These are phyloP conservation scores for Psittacula derbiana DNA, from an alignment of 2,797 vertebrate species.

Conservation along the genomic window DNA sequence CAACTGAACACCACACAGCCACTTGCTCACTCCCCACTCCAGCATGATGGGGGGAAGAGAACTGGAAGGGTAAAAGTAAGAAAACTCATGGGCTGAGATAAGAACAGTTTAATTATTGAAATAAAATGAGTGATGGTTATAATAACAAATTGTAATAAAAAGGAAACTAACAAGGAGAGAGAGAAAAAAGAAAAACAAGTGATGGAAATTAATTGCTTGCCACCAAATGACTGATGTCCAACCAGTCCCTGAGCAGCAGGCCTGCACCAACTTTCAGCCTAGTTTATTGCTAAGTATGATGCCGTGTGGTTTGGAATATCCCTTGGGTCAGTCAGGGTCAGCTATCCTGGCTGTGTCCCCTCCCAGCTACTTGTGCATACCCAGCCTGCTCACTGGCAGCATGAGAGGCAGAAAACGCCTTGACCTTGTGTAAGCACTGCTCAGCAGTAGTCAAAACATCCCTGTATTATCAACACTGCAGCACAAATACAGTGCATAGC, in stretches of 20 bases:
- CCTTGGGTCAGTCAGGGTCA: neutral
- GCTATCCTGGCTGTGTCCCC: neutral
- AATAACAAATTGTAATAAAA: neutral
- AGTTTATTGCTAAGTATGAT: neutral
- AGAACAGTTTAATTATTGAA: neutral
- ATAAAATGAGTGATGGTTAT: neutral
- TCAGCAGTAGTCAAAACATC: neutral
- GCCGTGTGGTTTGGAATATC: neutral
- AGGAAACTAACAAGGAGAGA: neutral
- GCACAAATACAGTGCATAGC: neutral
- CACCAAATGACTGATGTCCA: neutral
- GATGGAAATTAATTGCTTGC: neutral
- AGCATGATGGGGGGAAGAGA: neutral
- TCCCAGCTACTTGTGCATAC: neutral
- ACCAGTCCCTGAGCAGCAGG: neutral
- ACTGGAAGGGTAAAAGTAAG: neutral
- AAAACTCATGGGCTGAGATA: neutral
- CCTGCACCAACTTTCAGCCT: neutral
- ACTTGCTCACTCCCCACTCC: neutral
- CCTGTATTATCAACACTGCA: neutral
- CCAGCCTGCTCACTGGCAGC: neutral
- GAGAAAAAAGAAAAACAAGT: neutral
- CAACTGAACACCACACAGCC: neutral
- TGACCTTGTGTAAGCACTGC: neutral
- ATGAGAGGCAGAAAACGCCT: neutral